phyloP scores from a whole-genome alignment of 1,140 invertebrate genomes.

The Lineus longissimus region DNA sequence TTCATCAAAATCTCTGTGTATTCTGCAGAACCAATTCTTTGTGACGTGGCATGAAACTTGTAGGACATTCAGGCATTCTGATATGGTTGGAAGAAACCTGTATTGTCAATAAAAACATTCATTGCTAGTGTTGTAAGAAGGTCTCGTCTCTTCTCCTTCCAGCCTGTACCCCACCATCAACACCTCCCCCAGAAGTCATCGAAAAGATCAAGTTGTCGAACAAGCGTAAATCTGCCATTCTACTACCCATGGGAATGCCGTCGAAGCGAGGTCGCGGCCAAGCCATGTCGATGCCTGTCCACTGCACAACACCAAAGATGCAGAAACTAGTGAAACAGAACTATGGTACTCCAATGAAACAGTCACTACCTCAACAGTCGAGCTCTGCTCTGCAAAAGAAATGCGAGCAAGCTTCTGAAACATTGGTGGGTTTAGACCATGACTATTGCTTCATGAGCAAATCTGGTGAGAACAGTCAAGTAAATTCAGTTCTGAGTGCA shows the following conservation, averaged over 20 bases:
- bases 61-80: too few relatives aligned
- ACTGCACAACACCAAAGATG: conserved; percentile 45
- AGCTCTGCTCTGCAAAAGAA: too few relatives aligned
- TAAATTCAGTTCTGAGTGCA: too few relatives aligned
- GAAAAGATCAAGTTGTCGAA: conserved; percentile 57
- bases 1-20: too few relatives aligned
- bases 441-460: conserved; percentile 4
- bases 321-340: conserved; percentile 38
- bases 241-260: conserved; percentile 55
- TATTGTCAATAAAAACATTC: too few relatives aligned
- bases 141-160: neutral
- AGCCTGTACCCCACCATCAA: neutral
- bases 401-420: too few relatives aligned
- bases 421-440: neutral
- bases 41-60: too few relatives aligned
- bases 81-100: too few relatives aligned
- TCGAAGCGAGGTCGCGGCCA: conserved; percentile 40
- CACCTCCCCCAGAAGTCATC: conserved; percentile 54
- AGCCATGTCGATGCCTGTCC: conserved; percentile 45
- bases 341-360: neutral
- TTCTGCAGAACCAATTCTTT: too few relatives aligned
- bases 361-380: too few relatives aligned
- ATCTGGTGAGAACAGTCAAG: too few relatives aligned
- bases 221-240: conserved; percentile 54
- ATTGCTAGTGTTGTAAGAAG: too few relatives aligned